phyloP scores from a whole-genome alignment of 2,113 vertebrate species.

The Grallaria varia region DNA sequence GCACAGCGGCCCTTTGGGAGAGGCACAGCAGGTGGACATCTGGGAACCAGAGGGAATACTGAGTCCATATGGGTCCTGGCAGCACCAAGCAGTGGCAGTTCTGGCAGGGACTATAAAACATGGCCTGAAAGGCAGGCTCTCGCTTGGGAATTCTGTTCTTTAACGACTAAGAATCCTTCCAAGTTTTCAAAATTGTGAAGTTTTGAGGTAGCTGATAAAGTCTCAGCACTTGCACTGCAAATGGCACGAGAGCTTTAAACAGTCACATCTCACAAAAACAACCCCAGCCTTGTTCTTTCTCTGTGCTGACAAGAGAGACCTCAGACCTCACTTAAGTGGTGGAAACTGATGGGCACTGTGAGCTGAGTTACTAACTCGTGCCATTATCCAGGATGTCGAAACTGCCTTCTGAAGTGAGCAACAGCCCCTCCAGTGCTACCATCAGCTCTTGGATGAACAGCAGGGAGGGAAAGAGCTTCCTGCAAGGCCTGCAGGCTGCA shows the following conservation, averaged over 20 bases:
- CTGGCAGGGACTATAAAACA: accelerated
- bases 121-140: background rate
- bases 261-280: background rate
- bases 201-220: background rate
- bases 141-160: background rate
- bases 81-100: background rate
- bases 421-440: background rate
- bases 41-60: background rate
- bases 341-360: background rate
- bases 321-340: background rate
- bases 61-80: background rate
- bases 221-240: background rate
- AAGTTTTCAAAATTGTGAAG: background rate
- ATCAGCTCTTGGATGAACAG: background rate
- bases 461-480: background rate
- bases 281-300: background rate
- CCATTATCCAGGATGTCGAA: background rate
- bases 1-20: background rate
- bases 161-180: background rate
- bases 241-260: background rate
- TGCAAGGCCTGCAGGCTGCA: background rate
- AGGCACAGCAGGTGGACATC: background rate
- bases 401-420: background rate
- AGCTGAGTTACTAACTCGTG: background rate
- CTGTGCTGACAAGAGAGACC: background rate